Evolutionary conservation across 2,797 vertebrate genomes (phyloP).

Genomic region (Hippocampus kuda): DNA sequence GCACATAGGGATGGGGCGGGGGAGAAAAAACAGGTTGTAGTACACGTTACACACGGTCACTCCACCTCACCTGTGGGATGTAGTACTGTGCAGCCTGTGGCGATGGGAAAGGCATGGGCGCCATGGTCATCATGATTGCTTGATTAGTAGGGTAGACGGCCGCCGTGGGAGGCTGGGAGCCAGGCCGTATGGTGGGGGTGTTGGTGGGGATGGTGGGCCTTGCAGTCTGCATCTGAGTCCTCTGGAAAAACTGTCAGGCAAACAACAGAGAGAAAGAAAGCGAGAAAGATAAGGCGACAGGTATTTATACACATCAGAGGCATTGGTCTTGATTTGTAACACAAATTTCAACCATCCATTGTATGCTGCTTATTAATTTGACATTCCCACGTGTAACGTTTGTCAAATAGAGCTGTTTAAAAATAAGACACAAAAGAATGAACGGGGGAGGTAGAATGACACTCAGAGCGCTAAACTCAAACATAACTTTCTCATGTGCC

Average conservation of each 20-base stretch:
- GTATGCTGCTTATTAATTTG: constrained; percentile 4
- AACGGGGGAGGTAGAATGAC: neutral
- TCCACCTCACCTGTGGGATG: constrained; percentile 81
- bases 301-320: neutral
- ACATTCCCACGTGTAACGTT: neutral
- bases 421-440: neutral
- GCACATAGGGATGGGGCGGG: too few species aligned
- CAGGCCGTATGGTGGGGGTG: constrained; percentile 82
- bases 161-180: constrained; percentile 78
- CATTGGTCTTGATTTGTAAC: constrained; percentile 12
- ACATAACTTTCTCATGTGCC: neutral
- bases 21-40: too few species aligned
- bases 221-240: constrained; percentile 88
- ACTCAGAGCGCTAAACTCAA: neutral
- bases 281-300: neutral
- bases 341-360: constrained; percentile 7
- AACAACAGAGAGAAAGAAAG: neutral
- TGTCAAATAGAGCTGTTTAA: neutral
- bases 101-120: constrained; percentile 90
- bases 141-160: constrained; percentile 89
- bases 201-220: constrained; percentile 84
- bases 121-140: constrained; percentile 97
- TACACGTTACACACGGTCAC: neutral
- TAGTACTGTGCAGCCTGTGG: constrained; percentile 95
- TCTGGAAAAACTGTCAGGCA: constrained; percentile 84